Conservation (phyloP, 2,113 vertebrate genomes). For the Isurus oxyrinchus region DNA sequence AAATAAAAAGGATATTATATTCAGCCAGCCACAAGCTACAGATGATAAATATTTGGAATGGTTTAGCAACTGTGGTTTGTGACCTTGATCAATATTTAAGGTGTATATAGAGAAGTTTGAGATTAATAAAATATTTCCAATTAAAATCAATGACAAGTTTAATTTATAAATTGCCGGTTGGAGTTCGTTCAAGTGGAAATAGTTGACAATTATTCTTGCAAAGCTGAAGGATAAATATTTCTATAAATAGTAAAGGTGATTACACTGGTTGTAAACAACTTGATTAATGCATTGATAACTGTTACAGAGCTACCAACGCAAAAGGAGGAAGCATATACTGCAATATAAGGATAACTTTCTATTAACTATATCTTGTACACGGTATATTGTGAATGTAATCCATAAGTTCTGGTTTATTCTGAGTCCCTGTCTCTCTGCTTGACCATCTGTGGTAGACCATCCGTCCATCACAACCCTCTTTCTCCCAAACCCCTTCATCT, state of each 20-base stretch:
- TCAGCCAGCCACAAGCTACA: neutral
- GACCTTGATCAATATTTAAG: constrained; percentile 31
- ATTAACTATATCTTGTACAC: neutral
- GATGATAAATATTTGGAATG: constrained; percentile 14
- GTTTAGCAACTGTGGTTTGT: neutral
- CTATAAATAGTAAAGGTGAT: constrained; percentile 21
- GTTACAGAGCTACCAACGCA: neutral
- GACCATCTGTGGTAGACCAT: neutral
- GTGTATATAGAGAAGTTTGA: neutral
- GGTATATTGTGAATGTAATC: neutral
- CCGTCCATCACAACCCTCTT: neutral
- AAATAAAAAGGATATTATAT: neutral
- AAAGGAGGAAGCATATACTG: neutral
- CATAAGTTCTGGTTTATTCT: neutral
- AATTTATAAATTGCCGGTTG: constrained; percentile 27
- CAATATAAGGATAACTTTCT: neutral
- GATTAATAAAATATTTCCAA: constrained; percentile 32
- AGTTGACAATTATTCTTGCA: constrained; percentile 17
- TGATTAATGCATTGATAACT: constrained; percentile 20
- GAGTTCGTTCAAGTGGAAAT: constrained; percentile 24
- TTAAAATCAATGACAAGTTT: constrained; percentile 27
- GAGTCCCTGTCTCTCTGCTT: neutral
- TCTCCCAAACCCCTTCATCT: neutral
- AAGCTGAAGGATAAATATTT: constrained; percentile 12
- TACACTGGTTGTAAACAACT: neutral